Evolutionary conservation across 2,113 vertebrate genomes (phyloP), one percentile per base, ranked within the genome.

Genomic region (Epinephelus lanceolatus): DNA sequence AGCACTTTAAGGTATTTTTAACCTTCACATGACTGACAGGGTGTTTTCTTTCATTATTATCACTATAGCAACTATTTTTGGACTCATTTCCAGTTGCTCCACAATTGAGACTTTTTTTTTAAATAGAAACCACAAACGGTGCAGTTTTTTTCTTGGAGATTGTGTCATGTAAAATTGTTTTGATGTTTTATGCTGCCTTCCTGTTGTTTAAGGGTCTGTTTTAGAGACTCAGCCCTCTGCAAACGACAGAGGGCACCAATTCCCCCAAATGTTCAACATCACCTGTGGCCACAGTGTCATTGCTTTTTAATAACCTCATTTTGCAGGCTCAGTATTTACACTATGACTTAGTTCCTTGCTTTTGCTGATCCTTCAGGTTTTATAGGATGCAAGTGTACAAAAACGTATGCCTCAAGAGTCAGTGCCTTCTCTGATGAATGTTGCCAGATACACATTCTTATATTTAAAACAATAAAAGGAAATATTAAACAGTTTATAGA

Each of bases 161-260:
- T 21, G 23, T 27, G 6, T 72, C 4, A 17, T 25, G 33, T 45
- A 25, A 62, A 49, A 74, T 10, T 47, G 10, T 13, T 33, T 23
- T 65, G 23, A 6, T 52, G 17, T 9, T 80, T 59, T 42, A 30
- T 42, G 53, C 4, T 45, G 45, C 78, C 8, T 25, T 1, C 52
- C 11, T 78, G 45, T 25, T 57, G 21, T 25, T 62, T 15, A 18
- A 5, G 12, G 23, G 42, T 79, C 47, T 30, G 18, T n/a, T 68
- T 47, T 56, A 80, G 23, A 25, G 52, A 55, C 71, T 5, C 12
- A n/a, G 13, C 68, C 70, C 30, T 60, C n/a, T 71, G 30, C 21
- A 75, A 78, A 76, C 80, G 11, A 76, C 76, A 93, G 90, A 91
- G 86, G 91, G 91, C 87, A 65, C 61, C 23, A 89, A 42, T 56